A percentile compares a stretch with the other conserved stretches of the same genome.
These are phyloP conservation scores for Nyctibius grandis DNA, from an alignment of 2,797 vertebrate species.

Conservation along the genomic window DNA sequence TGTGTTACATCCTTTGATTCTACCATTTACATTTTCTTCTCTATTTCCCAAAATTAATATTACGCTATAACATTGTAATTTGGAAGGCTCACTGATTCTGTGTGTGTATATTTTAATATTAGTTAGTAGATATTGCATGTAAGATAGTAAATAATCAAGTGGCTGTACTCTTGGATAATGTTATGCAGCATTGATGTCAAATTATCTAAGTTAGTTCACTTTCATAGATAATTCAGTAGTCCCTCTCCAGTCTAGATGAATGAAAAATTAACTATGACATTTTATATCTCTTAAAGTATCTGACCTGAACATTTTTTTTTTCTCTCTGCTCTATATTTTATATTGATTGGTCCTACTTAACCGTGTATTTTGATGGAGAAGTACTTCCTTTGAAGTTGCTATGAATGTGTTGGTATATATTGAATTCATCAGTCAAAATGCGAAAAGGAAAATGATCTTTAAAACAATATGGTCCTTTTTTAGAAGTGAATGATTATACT, in stretches of 20 bases:
- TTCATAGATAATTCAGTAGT: constrained; percentile 54
- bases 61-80: background rate
- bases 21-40: background rate
- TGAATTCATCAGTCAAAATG: background rate
- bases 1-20: background rate
- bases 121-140: background rate
- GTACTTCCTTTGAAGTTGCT: background rate
- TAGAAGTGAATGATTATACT: background rate
- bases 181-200: constrained; percentile 14
- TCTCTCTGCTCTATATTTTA: constrained; percentile 4
- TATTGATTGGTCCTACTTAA: constrained; percentile 43
- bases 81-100: background rate
- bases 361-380: background rate
- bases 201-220: constrained; percentile 33
- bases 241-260: background rate
- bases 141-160: background rate
- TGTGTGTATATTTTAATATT: background rate
- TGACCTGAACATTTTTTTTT: background rate
- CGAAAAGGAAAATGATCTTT: background rate
- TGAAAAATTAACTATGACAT: constrained; percentile 50
- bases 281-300: constrained; percentile 22
- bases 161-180: background rate
- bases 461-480: background rate
- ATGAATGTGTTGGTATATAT: background rate
- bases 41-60: background rate